Percentiles rank a stretch among this genome's conserved stretches.
Conservation (phyloP, 2,888 invertebrate genomes). For the Ormyrus thymus region DNA sequence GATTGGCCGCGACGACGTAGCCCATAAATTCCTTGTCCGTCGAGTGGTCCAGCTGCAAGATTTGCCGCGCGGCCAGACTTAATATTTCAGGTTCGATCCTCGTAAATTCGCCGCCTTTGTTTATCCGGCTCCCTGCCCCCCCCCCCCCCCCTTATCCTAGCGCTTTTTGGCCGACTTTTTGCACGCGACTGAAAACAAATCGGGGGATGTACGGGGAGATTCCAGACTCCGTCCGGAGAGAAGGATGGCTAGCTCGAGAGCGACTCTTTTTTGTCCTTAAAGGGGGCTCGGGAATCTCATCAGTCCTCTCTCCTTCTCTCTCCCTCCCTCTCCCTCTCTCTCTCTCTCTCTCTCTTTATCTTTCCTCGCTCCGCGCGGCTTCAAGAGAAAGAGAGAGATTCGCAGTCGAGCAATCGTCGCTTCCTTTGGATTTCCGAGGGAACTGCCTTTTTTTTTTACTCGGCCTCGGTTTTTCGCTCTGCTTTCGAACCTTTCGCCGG, state of each 20-base stretch:
- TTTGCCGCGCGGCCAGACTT: conserved; percentile 14
- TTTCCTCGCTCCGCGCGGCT: not conserved
- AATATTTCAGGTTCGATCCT: conserved; percentile 52
- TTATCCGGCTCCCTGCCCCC: not conserved
- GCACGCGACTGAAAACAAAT: conserved; percentile 47
- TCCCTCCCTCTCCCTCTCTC: conserved; percentile 4
- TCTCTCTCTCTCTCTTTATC: not conserved
- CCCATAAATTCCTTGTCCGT: conserved; percentile 90
- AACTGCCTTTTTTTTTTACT: conserved; percentile 6
- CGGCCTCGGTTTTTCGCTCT: conserved; percentile 40
- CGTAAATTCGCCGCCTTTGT: conserved; percentile 46
- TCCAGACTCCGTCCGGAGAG: conserved; percentile 1
- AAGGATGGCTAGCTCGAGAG: conserved; percentile 1
- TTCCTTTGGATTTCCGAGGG: not conserved
- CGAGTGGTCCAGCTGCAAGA: conserved; percentile 83
- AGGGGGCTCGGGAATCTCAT: conserved; percentile 32
- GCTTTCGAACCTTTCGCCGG: conserved; percentile 41
- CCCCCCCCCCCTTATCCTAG: not conserved
- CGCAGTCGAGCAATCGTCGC: not conserved
- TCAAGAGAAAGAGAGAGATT: too few relatives aligned
- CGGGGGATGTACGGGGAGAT: conserved; percentile 36
- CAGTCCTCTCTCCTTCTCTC: conserved; percentile 11
- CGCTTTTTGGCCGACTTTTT: not conserved
- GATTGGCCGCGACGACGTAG: conserved; percentile 89
- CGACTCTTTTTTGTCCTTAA: conserved; percentile 18